These are phyloP conservation scores for Erebia ligea DNA, from an alignment of 2,888 invertebrate genomes.

Conservation along the genomic window DNA sequence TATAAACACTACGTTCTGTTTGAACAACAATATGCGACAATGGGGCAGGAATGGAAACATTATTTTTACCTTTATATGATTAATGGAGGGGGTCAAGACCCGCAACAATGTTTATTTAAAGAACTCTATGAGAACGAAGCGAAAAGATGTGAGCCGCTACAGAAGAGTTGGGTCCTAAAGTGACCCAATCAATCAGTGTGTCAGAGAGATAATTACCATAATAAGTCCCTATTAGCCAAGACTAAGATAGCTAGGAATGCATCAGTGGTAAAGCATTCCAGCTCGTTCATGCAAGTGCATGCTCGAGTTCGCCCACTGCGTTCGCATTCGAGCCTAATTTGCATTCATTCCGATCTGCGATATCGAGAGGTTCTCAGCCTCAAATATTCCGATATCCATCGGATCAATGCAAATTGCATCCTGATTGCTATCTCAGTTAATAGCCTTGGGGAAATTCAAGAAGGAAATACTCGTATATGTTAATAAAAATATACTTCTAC, in stretches of 20 bases:
- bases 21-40: no score
- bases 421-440: slow-evolving; percentile 29
- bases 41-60: no score
- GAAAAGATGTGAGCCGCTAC: no score
- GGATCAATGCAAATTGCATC: slow-evolving; percentile 33
- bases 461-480: neutral
- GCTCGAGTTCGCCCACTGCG: slow-evolving; percentile 38
- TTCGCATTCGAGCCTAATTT: slow-evolving; percentile 41
- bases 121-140: no score
- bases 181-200: no score
- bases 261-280: slow-evolving; percentile 21
- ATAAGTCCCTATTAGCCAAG: neutral
- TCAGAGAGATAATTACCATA: neutral
- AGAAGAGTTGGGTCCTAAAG: no score
- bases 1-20: no score
- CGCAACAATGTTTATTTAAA: no score
- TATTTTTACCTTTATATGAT: no score
- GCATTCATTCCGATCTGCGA: slow-evolving; percentile 38
- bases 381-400: slow-evolving; percentile 31
- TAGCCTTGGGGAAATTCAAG: slow-evolving; percentile 12
- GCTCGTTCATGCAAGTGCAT: slow-evolving; percentile 39
- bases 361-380: slow-evolving; percentile 38
- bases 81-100: no score
- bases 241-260: neutral
- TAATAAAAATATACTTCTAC: neutral